Conservation (phyloP, 2,888 invertebrate genomes). For the Amiota minor region DNA sequence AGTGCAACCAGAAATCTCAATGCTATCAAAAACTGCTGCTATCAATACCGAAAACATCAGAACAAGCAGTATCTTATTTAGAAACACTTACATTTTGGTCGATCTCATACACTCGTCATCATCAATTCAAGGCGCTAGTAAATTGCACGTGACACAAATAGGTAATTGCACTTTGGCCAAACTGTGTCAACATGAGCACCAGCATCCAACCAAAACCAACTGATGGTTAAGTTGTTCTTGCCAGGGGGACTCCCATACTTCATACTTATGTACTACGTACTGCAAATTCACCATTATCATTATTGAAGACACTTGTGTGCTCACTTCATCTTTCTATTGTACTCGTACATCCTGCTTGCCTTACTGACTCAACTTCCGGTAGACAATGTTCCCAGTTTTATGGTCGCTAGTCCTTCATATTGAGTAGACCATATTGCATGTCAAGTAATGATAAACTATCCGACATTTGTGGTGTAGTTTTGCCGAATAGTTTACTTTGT, state of each 20-base stretch:
- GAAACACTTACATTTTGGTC: not conserved
- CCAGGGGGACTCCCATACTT: no score
- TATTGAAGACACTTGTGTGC: not conserved
- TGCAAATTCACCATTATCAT: not conserved
- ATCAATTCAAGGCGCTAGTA: conserved; percentile 24
- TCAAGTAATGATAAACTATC: conserved; percentile 24
- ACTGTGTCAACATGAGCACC: conserved; percentile 26
- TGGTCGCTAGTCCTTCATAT: not conserved
- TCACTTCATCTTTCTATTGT: not conserved
- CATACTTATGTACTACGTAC: not conserved
- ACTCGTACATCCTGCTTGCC: not conserved
- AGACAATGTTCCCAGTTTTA: not conserved
- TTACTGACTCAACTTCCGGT: not conserved
- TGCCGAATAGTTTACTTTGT: conserved; percentile 10
- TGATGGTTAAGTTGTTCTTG: no score
- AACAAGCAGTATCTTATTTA: conserved; percentile 22
- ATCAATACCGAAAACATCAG: conserved; percentile 2
- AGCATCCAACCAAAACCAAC: not conserved
- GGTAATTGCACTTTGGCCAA: conserved; percentile 60
- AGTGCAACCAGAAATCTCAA: conserved; percentile 15
- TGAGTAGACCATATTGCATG: conserved; percentile 10
- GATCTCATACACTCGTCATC: not conserved
- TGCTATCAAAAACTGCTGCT: not conserved
- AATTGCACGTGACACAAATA: conserved; percentile 66
- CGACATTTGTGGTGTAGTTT: conserved; percentile 25